Evolutionary conservation across 2,888 invertebrate genomes (phyloP).

Genomic region (Caenorhabditis afra): DNA sequence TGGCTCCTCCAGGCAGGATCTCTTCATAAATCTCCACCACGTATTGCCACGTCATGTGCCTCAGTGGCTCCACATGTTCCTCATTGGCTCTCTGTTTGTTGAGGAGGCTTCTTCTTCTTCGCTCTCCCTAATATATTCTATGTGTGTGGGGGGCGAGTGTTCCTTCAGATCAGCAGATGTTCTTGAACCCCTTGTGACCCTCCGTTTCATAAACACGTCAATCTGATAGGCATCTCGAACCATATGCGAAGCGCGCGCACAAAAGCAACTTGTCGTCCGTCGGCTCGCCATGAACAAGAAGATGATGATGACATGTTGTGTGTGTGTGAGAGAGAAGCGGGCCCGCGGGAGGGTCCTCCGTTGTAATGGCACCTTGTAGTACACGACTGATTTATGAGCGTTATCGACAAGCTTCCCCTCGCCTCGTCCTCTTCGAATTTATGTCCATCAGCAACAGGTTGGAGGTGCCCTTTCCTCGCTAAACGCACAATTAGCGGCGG

Average conservation of each 20-base stretch:
- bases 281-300: neutral
- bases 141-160: constrained; percentile 5
- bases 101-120: constrained; percentile 1
- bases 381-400: constrained; percentile 60
- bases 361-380: constrained; percentile 42
- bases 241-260: constrained; percentile 34
- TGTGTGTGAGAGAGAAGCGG: constrained; percentile 7
- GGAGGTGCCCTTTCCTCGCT: neutral
- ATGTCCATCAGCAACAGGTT: constrained; percentile 43
- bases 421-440: constrained; percentile 26
- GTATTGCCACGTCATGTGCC: constrained; percentile 37
- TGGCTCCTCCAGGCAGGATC: constrained; percentile 2
- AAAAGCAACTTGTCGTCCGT: constrained; percentile 35
- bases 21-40: constrained; percentile 45
- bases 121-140: constrained; percentile 47
- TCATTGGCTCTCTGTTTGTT: constrained; percentile 13
- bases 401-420: constrained; percentile 30
- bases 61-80: constrained; percentile 38
- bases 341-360: constrained; percentile 7
- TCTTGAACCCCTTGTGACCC: constrained; percentile 37
- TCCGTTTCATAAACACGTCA: constrained; percentile 51
- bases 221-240: constrained; percentile 49
- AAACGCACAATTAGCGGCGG: constrained; percentile 32
- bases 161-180: constrained; percentile 41
- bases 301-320: constrained; percentile 56